Percentiles rank a stretch among this genome's conserved stretches.
These are phyloP conservation scores for Drosophila fuyamai DNA, from an alignment of 1,140 invertebrate species.

Conservation along the genomic window DNA sequence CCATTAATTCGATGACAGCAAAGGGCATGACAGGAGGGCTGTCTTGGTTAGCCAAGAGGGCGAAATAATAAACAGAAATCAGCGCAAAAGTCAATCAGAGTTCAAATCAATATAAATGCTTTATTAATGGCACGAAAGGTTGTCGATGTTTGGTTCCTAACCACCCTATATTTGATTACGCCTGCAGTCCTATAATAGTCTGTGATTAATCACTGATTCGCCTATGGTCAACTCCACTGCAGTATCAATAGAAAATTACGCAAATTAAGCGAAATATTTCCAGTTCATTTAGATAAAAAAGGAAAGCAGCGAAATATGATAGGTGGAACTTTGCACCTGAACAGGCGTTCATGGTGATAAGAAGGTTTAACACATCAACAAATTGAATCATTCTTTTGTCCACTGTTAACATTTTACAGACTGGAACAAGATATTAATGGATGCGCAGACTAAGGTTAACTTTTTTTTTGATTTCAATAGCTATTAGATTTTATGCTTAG, in stretches of 20 bases:
- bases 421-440: not conserved
- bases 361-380: constrained; percentile 6
- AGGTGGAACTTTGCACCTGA: constrained; percentile 52
- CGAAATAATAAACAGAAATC: constrained; percentile 77
- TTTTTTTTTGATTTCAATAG: not conserved
- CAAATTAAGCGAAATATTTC: constrained; percentile 31
- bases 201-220: constrained; percentile 31
- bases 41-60: constrained; percentile 53
- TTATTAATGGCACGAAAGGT: constrained; percentile 62
- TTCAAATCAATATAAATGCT: constrained; percentile 79
- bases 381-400: constrained; percentile 6
- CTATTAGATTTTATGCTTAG: not conserved
- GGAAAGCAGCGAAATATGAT: constrained; percentile 7
- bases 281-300: constrained; percentile 21
- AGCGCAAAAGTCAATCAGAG: constrained; percentile 77
- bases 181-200: constrained; percentile 32
- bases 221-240: constrained; percentile 10
- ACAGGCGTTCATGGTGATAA: constrained; percentile 32
- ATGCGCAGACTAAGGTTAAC: not conserved
- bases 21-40: constrained; percentile 32
- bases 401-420: not conserved
- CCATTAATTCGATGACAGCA: constrained; percentile 77
- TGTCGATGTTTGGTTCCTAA: constrained; percentile 4
- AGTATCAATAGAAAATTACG: constrained; percentile 24
- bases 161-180: constrained; percentile 21